phyloP scores from a whole-genome alignment of 2,888 invertebrate genomes.

The Leucozona laternaria region DNA sequence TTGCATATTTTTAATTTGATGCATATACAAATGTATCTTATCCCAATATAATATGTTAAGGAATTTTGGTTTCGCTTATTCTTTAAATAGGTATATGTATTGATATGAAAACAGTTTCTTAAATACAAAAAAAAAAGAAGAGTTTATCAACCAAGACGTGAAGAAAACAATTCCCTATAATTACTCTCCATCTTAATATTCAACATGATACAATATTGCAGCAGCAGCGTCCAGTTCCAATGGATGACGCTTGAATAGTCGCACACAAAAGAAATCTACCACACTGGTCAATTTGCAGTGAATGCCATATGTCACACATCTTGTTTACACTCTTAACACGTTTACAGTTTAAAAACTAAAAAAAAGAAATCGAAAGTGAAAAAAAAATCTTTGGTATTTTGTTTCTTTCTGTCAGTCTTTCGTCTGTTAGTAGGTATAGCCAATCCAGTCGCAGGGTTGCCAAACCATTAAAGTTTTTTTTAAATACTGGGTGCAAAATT shows the following conservation, averaged over 20 bases:
- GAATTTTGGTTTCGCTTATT: not conserved
- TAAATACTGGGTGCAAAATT: no score
- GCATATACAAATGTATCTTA: not conserved
- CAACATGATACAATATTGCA: conserved; percentile 48
- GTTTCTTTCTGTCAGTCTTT: conserved; percentile 1
- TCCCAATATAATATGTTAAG: no score
- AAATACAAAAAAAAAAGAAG: not conserved
- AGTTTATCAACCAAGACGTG: not conserved
- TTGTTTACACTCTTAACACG: conserved; percentile 65
- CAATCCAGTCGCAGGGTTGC: not conserved
- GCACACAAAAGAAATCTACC: conserved; percentile 57
- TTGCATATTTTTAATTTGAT: no score
- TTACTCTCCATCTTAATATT: not conserved
- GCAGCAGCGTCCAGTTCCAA: conserved; percentile 55
- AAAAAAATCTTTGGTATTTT: conserved; percentile 30
- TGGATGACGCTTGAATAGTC: not conserved
- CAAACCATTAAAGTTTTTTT: no score
- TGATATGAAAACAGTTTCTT: not conserved
- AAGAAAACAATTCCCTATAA: not conserved
- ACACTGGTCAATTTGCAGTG: conserved; percentile 39
- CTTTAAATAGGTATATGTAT: not conserved
- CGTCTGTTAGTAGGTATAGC: not conserved
- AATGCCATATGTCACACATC: conserved; percentile 63
- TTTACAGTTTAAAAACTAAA: conserved; percentile 33
- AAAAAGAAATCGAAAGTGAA: conserved; percentile 66